Evolutionary conservation across 2,797 vertebrate species (phyloP).

Genomic region (Anguilla obscura): DNA sequence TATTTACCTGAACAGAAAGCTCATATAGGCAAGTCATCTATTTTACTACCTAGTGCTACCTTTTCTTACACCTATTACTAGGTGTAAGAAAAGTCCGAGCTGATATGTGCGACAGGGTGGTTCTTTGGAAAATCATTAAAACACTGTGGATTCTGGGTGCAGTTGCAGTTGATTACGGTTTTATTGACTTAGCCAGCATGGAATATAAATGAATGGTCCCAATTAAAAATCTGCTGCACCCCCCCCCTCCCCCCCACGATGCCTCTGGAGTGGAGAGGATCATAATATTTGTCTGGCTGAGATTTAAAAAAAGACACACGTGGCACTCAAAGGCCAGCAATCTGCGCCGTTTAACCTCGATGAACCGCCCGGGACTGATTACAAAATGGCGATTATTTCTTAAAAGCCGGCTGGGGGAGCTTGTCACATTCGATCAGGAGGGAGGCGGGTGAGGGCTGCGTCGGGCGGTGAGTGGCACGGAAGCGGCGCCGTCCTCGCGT

Average conservation of each 20-base stretch:
- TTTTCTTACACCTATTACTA: not conserved
- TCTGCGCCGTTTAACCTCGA: not conserved
- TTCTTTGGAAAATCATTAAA: not conserved
- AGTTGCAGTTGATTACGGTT: slow-evolving; percentile 50
- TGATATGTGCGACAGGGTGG: not conserved
- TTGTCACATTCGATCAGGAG: slow-evolving; percentile 63
- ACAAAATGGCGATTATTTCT: slow-evolving; percentile 46
- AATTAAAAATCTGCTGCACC: slow-evolving; percentile 66
- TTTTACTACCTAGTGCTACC: not conserved
- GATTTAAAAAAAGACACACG: slow-evolving; percentile 47
- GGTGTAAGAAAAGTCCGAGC: not conserved
- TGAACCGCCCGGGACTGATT: slow-evolving; percentile 31
- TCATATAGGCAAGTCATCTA: not conserved
- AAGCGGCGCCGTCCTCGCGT: slow-evolving; percentile 57
- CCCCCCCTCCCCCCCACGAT: slow-evolving; percentile 38
- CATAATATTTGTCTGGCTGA: slow-evolving; percentile 49
- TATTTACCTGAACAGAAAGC: not conserved
- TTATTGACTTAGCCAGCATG: slow-evolving; percentile 51
- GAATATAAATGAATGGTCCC: slow-evolving; percentile 62
- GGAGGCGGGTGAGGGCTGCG: slow-evolving; percentile 51
- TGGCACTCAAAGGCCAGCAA: slow-evolving; percentile 40
- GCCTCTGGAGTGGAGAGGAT: slow-evolving; percentile 57
- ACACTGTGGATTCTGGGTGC: not conserved
- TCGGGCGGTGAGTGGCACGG: slow-evolving; percentile 55
- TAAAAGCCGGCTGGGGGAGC: slow-evolving; percentile 50